Evolutionary conservation across 2,888 invertebrate genomes (phyloP), one percentile per base, ranked within the genome.

Genomic region (Drosophila limbata): DNA sequence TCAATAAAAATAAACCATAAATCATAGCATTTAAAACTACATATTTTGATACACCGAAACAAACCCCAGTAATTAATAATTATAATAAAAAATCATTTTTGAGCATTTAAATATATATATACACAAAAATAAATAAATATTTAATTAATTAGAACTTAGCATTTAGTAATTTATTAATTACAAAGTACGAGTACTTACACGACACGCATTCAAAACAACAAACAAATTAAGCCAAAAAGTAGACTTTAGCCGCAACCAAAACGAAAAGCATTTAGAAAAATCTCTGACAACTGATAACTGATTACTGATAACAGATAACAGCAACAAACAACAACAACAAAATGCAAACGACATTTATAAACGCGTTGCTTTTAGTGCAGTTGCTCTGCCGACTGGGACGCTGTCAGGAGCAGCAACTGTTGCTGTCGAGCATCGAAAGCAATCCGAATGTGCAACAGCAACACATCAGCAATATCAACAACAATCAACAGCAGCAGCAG

Each of bases 181-280:
- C 57, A 78, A 73, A 76, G 76, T 84, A 82, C 80, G 69, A 77
- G 85, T 87, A 88, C 85, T 80, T 82, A 84, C 75, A 63, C 53
- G 72, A 68, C 69, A 81, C 53, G 10, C 31, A 55, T 31, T 13
- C 21, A 31, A 25, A 53, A 37, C n/a, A 37, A 15, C 55, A 35
- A 35, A 55, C 37, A 42, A 67, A 66, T 68, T 72, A 88, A 77
- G 85, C 90, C 90, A 90, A 90, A 90, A 88, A 88, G 69, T 89
- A 88, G 88, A 71, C 75, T 79, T 35, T 77, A 76, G 52, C 45
- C 52, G 59, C 37, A 75, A 70, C 70, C 64, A 71, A 73, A 62
- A 42, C 42, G 17, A 69, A 31, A 50, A 44, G 66, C 73, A 76
- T 70, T 73, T 77, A 82, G 73, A 13, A 57, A 69, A 57, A 48